Conservation (phyloP, 2,888 invertebrate genomes). For the Dorcus parallelipipedus region DNA sequence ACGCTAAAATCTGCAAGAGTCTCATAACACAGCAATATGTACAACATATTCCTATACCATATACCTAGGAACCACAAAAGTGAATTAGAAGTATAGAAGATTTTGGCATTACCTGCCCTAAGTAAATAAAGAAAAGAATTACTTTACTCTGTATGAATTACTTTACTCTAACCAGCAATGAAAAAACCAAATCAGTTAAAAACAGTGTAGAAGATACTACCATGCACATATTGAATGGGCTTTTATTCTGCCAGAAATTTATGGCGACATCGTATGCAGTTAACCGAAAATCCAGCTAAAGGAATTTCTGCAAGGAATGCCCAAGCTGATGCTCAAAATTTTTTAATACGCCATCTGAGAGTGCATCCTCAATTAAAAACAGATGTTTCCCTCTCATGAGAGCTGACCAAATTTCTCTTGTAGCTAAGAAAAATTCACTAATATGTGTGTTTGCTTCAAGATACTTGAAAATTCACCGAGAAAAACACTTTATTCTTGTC, state of each 20-base stretch:
- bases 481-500: conserved; percentile 21
- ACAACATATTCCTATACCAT: too few relatives aligned
- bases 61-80: too few relatives aligned
- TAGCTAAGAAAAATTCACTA: conserved; percentile 14
- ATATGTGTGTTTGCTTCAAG: conserved; percentile 18
- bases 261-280: conserved; percentile 7
- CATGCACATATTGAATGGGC: conserved; percentile 2
- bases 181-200: not conserved
- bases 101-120: not conserved
- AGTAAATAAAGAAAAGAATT: conserved; percentile 1
- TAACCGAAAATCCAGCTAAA: not conserved
- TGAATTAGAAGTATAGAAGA: too few relatives aligned
- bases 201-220: not conserved
- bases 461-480: conserved; percentile 20
- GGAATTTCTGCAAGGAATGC: not conserved
- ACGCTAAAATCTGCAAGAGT: too few relatives aligned
- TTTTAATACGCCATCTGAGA: conserved; percentile 6
- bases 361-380: conserved; percentile 7
- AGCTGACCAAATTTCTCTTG: conserved; percentile 13
- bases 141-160: not conserved
- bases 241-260: conserved; percentile 5
- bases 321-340: not conserved
- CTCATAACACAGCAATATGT: too few relatives aligned
- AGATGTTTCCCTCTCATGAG: conserved; percentile 16
- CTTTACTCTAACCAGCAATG: not conserved